Evolutionary conservation across 2,888 invertebrate genomes (phyloP).

Genomic region (Polymixis lichenea): DNA sequence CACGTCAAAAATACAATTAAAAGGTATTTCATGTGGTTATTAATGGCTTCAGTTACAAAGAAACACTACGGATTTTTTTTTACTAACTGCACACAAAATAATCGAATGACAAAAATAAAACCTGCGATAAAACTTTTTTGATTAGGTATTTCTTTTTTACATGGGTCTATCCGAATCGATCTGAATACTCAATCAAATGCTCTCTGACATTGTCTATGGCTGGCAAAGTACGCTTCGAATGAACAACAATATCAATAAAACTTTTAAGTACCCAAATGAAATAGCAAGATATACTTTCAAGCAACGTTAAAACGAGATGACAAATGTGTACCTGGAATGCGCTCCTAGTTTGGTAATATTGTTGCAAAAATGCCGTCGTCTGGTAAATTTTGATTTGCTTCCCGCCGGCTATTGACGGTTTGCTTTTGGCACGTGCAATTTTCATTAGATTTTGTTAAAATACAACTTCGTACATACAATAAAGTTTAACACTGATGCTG

Average conservation of each 20-base stretch:
- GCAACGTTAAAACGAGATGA: slow-evolving; percentile 41
- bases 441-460: slow-evolving; percentile 79
- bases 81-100: not conserved
- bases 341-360: slow-evolving; percentile 68
- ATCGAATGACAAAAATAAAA: not conserved
- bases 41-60: not conserved
- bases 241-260: slow-evolving; percentile 13
- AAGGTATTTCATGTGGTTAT: not conserved
- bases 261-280: slow-evolving; percentile 28
- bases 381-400: slow-evolving; percentile 84
- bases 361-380: slow-evolving; percentile 76
- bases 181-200: slow-evolving; percentile 1
- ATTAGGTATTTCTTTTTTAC: not conserved
- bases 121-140: not conserved
- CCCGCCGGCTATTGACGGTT: slow-evolving; percentile 89
- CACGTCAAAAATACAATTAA: not conserved
- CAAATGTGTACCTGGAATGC: slow-evolving; percentile 26
- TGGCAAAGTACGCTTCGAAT: slow-evolving; percentile 14
- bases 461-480: slow-evolving; percentile 72
- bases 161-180: too few relatives aligned
- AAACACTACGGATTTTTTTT: too few relatives aligned
- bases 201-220: slow-evolving; percentile 48
- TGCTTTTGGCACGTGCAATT: slow-evolving; percentile 89
- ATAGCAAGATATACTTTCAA: slow-evolving; percentile 30
- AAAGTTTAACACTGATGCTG: slow-evolving; percentile 86